Evolutionary conservation across 2,797 vertebrate genomes (phyloP).

Genomic region (Carduelis carduelis): DNA sequence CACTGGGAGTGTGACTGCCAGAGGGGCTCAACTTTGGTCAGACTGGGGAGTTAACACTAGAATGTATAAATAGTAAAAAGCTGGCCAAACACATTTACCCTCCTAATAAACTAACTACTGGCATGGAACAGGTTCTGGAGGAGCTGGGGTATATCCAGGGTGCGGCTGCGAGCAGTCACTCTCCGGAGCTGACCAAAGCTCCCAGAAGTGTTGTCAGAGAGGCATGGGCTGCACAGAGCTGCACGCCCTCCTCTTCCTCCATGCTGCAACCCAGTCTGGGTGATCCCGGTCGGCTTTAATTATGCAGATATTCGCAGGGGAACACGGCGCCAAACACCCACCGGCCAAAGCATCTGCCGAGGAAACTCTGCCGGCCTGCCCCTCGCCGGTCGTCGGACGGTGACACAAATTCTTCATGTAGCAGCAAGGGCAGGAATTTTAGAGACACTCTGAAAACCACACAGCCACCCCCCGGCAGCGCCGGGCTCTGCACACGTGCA

Average conservation of each 20-base stretch:
- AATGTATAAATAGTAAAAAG: not conserved
- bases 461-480: rapidly evolving
- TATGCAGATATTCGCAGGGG: not conserved
- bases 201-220: too few relatives aligned
- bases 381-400: rapidly evolving
- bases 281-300: rapidly evolving
- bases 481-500: rapidly evolving
- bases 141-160: not conserved
- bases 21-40: not conserved
- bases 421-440: not conserved
- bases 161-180: not conserved
- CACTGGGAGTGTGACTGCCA: not conserved
- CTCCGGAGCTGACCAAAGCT: rapidly evolving
- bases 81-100: not conserved
- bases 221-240: rapidly evolving
- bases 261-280: rapidly evolving
- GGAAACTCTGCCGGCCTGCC: not conserved
- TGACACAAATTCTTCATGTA: rapidly evolving
- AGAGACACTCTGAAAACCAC: rapidly evolving
- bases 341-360: rapidly evolving
- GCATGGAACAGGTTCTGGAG: not conserved
- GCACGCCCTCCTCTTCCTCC: rapidly evolving
- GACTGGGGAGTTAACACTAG: too few relatives aligned
- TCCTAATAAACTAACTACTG: not conserved
- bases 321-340: rapidly evolving